Conservation (phyloP, 2,113 vertebrate genomes). For the Saimiri boliviensis region DNA sequence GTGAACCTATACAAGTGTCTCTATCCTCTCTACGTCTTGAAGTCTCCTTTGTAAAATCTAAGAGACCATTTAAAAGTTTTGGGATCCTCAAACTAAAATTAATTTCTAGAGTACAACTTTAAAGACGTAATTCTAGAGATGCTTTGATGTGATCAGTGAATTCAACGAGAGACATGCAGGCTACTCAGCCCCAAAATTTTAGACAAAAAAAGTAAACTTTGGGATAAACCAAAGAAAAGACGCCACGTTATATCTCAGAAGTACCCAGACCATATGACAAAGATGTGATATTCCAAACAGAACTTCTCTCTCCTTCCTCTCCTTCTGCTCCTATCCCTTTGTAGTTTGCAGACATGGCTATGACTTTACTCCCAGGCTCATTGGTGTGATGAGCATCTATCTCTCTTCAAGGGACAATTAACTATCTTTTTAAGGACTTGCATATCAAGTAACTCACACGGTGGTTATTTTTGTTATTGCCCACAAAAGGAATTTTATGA, state of each 20-base stretch:
- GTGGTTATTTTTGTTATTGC: constrained; percentile 43
- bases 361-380: constrained; percentile 48
- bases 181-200: neutral
- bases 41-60: neutral
- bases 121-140: neutral
- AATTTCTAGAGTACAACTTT: neutral
- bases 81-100: neutral
- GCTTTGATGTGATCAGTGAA: neutral
- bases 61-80: neutral
- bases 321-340: neutral
- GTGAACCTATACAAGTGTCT: neutral
- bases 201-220: neutral
- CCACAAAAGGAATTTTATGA: constrained; percentile 11
- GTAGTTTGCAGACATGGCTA: neutral
- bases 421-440: constrained; percentile 37
- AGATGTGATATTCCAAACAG: neutral
- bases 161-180: neutral
- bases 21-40: neutral
- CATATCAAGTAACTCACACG: neutral
- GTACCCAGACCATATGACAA: neutral
- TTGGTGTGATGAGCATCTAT: neutral
- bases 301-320: neutral
- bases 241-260: neutral
- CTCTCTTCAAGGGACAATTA: constrained; percentile 7
- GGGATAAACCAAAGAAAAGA: neutral